These are phyloP conservation scores for Amphimallon solstitiale DNA, from an alignment of 2,888 invertebrate species.

Conservation along the genomic window DNA sequence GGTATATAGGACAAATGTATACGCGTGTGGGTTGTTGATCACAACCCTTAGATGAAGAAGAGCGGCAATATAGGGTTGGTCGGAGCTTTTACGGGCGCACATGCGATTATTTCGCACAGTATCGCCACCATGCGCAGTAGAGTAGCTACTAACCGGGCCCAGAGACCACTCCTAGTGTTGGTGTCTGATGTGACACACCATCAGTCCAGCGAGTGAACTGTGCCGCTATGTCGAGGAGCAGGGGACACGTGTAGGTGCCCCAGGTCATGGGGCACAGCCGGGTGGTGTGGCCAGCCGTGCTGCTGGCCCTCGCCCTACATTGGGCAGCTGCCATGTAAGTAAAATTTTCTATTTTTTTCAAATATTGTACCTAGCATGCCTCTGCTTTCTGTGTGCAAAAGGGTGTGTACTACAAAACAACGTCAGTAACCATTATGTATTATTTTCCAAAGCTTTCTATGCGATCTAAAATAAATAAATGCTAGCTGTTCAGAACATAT, in stretches of 20 bases:
- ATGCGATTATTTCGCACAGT: slow-evolving; percentile 60
- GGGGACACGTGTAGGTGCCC: slow-evolving; percentile 65
- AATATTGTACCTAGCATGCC: slow-evolving; percentile 20
- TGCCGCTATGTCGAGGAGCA: slow-evolving; percentile 60
- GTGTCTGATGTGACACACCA: slow-evolving; percentile 61
- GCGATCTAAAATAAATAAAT: background rate
- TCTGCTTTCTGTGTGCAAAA: slow-evolving; percentile 24
- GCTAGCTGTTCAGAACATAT: too few species aligned
- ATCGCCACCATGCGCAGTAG: slow-evolving; percentile 60
- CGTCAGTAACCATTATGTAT: background rate
- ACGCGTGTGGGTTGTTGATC: slow-evolving; percentile 58
- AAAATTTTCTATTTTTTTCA: slow-evolving; percentile 20
- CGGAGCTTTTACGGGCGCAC: slow-evolving; percentile 46
- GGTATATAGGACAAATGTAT: slow-evolving; percentile 50
- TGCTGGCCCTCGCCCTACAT: slow-evolving; percentile 68
- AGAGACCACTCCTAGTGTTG: slow-evolving; percentile 63
- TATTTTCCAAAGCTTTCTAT: background rate
- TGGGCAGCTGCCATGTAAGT: slow-evolving; percentile 66
- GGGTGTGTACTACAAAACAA: slow-evolving; percentile 29
- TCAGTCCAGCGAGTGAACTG: slow-evolving; percentile 58
- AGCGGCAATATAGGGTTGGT: slow-evolving; percentile 47
- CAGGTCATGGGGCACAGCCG: slow-evolving; percentile 65
- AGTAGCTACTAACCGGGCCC: slow-evolving; percentile 57
- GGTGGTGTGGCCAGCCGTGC: slow-evolving; percentile 68
- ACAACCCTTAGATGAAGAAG: slow-evolving; percentile 63